A percentile compares a stretch with the other conserved stretches of the same genome.
Conservation (phyloP, 2,888 invertebrate genomes). For the Scaptodrosophila latifasciaeformis region DNA sequence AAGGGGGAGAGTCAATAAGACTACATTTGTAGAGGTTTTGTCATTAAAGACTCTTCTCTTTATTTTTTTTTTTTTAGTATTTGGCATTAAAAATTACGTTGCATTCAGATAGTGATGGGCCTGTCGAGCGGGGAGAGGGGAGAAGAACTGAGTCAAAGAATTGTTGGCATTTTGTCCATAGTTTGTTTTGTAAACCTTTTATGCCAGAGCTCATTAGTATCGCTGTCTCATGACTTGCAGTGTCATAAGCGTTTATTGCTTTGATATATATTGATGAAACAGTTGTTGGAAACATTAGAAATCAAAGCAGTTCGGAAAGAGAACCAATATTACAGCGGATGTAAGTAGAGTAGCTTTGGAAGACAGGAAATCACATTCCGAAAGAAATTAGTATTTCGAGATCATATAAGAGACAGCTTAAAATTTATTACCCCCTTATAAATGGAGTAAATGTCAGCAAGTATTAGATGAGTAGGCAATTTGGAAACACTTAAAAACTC, state of each 20-base stretch:
- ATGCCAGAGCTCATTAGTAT: conserved; percentile 60
- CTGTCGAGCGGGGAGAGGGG: not conserved
- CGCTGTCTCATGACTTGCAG: conserved; percentile 16
- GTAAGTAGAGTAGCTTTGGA: too few species aligned
- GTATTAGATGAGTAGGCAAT: too few species aligned
- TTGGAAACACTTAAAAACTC: too few species aligned
- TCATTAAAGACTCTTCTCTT: conserved; percentile 39
- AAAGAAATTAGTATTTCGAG: too few species aligned
- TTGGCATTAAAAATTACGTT: conserved; percentile 21
- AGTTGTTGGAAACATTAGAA: conserved; percentile 25
- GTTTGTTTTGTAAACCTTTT: conserved; percentile 54
- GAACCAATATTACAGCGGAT: too few species aligned
- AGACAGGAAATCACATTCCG: too few species aligned
- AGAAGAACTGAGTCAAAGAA: not conserved
- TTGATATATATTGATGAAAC: conserved; percentile 38
- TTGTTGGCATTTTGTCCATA: conserved; percentile 33
- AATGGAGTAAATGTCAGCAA: too few species aligned
- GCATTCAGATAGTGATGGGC: not conserved
- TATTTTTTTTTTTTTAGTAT: conserved; percentile 21
- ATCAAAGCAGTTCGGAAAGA: too few species aligned
- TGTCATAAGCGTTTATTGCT: conserved; percentile 45
- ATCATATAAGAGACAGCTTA: too few species aligned
- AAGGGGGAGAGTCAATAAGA: conserved; percentile 1
- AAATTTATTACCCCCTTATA: too few species aligned
- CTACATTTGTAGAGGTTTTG: conserved; percentile 38